These are phyloP conservation scores for Cochlearius cochlearius DNA, from an alignment of 2,113 vertebrate species.

Conservation along the genomic window DNA sequence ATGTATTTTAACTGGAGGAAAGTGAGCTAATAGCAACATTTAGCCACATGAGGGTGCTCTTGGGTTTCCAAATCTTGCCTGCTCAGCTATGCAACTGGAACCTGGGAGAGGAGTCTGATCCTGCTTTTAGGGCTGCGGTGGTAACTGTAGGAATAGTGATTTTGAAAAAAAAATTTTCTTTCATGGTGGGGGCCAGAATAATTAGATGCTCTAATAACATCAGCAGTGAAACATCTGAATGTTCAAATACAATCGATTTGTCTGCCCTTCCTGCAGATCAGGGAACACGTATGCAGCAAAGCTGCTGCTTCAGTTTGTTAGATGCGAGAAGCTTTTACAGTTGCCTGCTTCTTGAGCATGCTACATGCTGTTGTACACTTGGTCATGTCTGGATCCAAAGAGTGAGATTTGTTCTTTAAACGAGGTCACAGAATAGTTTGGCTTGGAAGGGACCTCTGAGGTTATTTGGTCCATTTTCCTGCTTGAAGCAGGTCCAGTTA, in stretches of 20 bases:
- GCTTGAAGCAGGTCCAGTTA: not conserved
- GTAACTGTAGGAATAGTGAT: not conserved
- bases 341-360: not conserved
- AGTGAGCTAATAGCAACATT: not conserved
- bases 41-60: slow-evolving; percentile 53
- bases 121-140: not conserved
- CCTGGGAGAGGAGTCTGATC: not conserved
- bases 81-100: not conserved
- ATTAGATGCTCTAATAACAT: not conserved
- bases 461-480: not conserved
- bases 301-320: not conserved
- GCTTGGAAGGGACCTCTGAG: not conserved
- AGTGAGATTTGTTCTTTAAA: not conserved
- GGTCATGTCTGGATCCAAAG: not conserved
- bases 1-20: not conserved
- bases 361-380: not conserved
- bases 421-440: not conserved
- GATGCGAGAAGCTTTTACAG: not conserved
- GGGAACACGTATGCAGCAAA: accelerated
- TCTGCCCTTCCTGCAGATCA: not conserved
- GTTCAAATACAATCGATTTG: not conserved
- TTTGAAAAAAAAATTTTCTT: not conserved
- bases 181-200: not conserved
- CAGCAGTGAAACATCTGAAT: not conserved
- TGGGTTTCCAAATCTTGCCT: not conserved